These are phyloP conservation scores for Caenorhabditis doughertyi DNA, from an alignment of 2,888 invertebrate genomes.

Conservation along the genomic window DNA sequence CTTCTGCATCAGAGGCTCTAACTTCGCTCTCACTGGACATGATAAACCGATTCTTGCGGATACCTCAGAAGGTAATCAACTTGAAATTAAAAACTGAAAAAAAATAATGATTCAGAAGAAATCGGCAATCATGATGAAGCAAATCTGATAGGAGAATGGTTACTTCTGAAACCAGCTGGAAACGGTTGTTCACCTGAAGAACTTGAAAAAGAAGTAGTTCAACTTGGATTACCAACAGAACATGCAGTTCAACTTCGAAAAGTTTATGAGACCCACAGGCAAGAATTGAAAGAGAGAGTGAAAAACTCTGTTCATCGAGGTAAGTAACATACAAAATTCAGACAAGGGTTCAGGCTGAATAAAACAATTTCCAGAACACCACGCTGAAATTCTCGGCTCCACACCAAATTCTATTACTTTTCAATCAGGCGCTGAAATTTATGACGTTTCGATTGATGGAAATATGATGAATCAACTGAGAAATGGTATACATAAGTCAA, in stretches of 20 bases:
- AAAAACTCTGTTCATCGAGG: conserved; percentile 27
- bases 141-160: conserved; percentile 37
- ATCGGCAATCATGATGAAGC: conserved; percentile 18
- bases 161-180: conserved; percentile 55
- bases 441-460: conserved; percentile 20
- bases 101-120: background rate
- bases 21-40: conserved; percentile 28
- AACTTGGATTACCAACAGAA: conserved; percentile 52
- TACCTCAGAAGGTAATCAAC: conserved; percentile 30
- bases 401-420: conserved; percentile 31
- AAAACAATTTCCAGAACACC: too few species aligned
- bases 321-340: background rate
- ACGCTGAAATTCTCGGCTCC: conserved; percentile 4
- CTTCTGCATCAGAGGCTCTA: conserved; percentile 26
- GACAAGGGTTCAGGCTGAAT: background rate
- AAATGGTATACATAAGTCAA: conserved; percentile 13
- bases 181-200: conserved; percentile 51
- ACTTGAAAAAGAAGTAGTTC: conserved; percentile 50
- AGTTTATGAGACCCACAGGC: conserved; percentile 24
- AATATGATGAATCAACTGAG: conserved; percentile 40
- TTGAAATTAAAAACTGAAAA: too few species aligned
- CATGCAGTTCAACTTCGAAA: conserved; percentile 37
- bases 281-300: conserved; percentile 23
- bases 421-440: conserved; percentile 5
- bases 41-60: conserved; percentile 25